Evolutionary conservation across 2,888 invertebrate species (phyloP).

Genomic region (Noctua janthe): DNA sequence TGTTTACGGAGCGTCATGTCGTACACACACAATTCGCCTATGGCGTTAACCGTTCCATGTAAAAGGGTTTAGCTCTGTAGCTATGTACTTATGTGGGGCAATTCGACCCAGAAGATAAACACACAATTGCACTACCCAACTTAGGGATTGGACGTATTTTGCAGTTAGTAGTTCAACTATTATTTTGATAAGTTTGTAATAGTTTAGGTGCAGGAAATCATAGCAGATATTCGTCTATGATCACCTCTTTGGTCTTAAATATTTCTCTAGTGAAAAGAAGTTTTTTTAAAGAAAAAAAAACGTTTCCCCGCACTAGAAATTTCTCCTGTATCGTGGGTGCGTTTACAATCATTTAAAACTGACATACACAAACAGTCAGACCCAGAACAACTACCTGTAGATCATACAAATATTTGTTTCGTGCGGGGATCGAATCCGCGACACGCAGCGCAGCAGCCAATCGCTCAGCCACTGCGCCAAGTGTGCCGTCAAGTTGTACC

Average conservation of each 20-base stretch:
- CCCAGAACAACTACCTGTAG: too few relatives aligned
- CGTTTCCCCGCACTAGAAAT: too few relatives aligned
- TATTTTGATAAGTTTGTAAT: slow-evolving; percentile 12
- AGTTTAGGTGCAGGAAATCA: neutral
- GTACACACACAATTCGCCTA: slow-evolving; percentile 4
- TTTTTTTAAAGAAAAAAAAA: too few relatives aligned
- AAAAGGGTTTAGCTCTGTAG: slow-evolving; percentile 28
- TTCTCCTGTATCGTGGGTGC: too few relatives aligned
- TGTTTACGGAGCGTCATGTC: slow-evolving; percentile 24
- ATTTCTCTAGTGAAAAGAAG: neutral
- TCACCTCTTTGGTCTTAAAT: neutral
- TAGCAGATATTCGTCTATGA: neutral
- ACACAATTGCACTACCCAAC: slow-evolving; percentile 36
- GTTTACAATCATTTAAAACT: too few relatives aligned
- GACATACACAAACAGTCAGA: too few relatives aligned
- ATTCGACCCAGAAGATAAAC: slow-evolving; percentile 39
- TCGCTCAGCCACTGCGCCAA: too few relatives aligned
- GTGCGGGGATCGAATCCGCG: too few relatives aligned
- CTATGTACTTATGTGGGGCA: slow-evolving; percentile 3
- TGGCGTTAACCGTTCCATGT: slow-evolving; percentile 6
- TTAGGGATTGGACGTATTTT: neutral
- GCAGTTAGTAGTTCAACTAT: neutral
- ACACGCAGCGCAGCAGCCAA: too few relatives aligned
- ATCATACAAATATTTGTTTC: too few relatives aligned
- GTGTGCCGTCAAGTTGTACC: neutral